Percentiles rank a stretch among this genome's conserved stretches.
phyloP scores from a whole-genome alignment of 2,888 invertebrate species.

The Aplocera efformata region DNA sequence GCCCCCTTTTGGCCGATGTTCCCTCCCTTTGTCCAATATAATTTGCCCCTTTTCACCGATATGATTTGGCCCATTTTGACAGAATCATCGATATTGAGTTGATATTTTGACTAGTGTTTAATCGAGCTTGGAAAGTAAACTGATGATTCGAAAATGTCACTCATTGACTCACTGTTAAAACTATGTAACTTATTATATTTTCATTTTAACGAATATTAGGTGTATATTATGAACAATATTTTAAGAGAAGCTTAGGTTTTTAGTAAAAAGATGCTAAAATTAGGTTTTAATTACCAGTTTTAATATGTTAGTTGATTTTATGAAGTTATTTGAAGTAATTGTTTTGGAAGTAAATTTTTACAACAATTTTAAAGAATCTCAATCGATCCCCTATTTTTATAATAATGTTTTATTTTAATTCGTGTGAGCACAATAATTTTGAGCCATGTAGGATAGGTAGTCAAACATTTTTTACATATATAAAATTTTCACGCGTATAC shows the following conservation, averaged over 20 bases:
- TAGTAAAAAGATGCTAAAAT: slow-evolving; percentile 1
- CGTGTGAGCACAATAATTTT: slow-evolving; percentile 50
- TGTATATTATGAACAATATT: slow-evolving; percentile 4
- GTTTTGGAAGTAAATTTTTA: slow-evolving; percentile 25
- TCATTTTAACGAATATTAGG: slow-evolving; percentile 1
- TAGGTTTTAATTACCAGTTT: slow-evolving; percentile 13
- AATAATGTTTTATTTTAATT: slow-evolving; percentile 38
- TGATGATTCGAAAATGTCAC: too few relatives aligned
- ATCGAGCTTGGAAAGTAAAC: too few relatives aligned
- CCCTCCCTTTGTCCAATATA: too few relatives aligned
- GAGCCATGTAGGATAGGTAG: slow-evolving; percentile 43
- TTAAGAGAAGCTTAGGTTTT: slow-evolving; percentile 6
- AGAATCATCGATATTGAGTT: too few relatives aligned
- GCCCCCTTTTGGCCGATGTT: not conserved
- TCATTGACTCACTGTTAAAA: too few relatives aligned
- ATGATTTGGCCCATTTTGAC: too few relatives aligned
- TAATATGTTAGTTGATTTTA: slow-evolving; percentile 21
- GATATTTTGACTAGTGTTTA: too few relatives aligned
- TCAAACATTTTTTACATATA: slow-evolving; percentile 33
- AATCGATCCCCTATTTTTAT: slow-evolving; percentile 50
- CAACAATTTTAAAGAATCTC: slow-evolving; percentile 48
- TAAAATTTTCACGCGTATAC: slow-evolving; percentile 21
- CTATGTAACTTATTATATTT: too few relatives aligned
- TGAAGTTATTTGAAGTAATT: slow-evolving; percentile 17
- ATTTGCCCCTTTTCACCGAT: too few relatives aligned